These are phyloP conservation scores for Bradypus variegatus DNA, from an alignment of 2,797 vertebrate genomes.

Conservation along the genomic window DNA sequence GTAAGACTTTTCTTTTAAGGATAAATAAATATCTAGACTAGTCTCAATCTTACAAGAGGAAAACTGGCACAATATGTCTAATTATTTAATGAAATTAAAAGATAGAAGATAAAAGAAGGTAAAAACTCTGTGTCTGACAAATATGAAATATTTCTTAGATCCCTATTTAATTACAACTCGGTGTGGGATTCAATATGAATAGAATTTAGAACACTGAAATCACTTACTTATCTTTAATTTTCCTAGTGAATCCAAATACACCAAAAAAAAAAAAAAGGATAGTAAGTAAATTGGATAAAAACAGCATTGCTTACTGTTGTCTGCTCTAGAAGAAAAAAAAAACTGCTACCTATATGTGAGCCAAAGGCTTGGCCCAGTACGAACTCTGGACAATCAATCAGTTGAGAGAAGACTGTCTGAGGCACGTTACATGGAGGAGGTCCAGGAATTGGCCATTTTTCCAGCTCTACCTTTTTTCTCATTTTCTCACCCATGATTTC, in stretches of 20 bases:
- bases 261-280: neutral
- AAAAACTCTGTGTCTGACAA: constrained; percentile 16
- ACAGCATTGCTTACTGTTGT: neutral
- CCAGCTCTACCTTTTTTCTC: constrained; percentile 87
- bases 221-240: constrained; percentile 28
- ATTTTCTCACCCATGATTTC: constrained; percentile 88
- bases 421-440: constrained; percentile 76
- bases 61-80: constrained; percentile 5
- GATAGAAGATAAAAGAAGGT: neutral
- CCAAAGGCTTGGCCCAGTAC: constrained; percentile 84
- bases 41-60: neutral
- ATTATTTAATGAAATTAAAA: constrained; percentile 34
- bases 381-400: constrained; percentile 90
- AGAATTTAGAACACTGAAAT: constrained; percentile 33
- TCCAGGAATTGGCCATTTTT: constrained; percentile 91
- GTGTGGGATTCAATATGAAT: neutral
- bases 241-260: constrained; percentile 45
- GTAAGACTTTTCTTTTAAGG: neutral
- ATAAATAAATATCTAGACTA: neutral
- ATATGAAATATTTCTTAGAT: constrained; percentile 23
- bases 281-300: constrained; percentile 43
- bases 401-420: constrained; percentile 86
- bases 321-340: constrained; percentile 46
- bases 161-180: constrained; percentile 30
- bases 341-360: constrained; percentile 76